Evolutionary conservation across 2,888 invertebrate genomes (phyloP), one percentile per base, ranked within the genome.

Genomic region (Plagiodera versicolora): DNA sequence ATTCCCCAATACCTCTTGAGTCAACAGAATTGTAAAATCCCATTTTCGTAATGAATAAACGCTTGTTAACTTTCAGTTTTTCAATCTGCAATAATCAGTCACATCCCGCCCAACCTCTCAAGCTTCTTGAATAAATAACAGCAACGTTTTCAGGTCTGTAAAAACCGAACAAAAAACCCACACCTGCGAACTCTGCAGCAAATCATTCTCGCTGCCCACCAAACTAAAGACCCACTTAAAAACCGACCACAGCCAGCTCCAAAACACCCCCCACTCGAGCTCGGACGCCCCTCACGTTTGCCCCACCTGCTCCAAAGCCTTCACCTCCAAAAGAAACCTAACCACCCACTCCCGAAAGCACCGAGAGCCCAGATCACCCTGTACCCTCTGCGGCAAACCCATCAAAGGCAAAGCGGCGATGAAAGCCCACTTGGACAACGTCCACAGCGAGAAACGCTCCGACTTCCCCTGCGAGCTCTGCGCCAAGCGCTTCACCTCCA

Each of bases 331-430:
- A 16, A 49, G 49, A 5, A 18, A 49, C n/a, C 9, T 49, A 16
- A 24, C 24, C 24, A 49, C n/a, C 10, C 49, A 49, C 11, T 16
- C 49, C 18, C 11, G 14, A 20, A 20, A 6, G 18, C 49, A 49
- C 30, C 9, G 24, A n/a, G 49, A 39, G 11, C 11, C 39, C 3
- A 8, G 39, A 39, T 2, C n/a, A 39, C 19, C 20, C 2, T 49
- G 49, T 24, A 11, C 20, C 5, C 8, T 49, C 1, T 49, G 49
- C 11, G 49, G 49, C 16, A 49, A 49, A 11, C 16, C 30, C 8
- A 28, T 19, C 1, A 18, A 18, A 2, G 24, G 75, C 81, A 1
- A 73, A 83, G 3, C 86, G 86, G 68, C 81, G 80, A 0, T 81
- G 82, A 14, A 35, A 35, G 16, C 54, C 46, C 20, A 60, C 45